Percentiles rank a stretch among this genome's conserved stretches.
Evolutionary conservation across 1,140 invertebrate genomes (phyloP).

Genomic region (Onthophagus taurus): DNA sequence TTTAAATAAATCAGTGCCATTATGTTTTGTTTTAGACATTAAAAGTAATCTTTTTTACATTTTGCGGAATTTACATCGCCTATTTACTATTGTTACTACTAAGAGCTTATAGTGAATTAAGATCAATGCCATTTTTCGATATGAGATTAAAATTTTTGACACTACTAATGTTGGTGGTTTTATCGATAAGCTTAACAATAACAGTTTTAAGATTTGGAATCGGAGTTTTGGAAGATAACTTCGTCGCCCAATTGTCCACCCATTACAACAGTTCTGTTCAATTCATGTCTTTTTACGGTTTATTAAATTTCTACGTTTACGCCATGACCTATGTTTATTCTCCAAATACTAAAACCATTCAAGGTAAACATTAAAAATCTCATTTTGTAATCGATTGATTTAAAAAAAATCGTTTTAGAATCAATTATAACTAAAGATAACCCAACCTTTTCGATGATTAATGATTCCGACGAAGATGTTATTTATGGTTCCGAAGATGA

Average conservation of each 20-base stretch:
- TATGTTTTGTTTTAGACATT: too few relatives aligned
- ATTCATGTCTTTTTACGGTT: slow-evolving; percentile 92
- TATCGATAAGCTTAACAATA: slow-evolving; percentile 67
- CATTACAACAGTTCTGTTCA: slow-evolving; percentile 85
- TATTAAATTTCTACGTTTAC: slow-evolving; percentile 90
- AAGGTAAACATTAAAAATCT: slow-evolving; percentile 71
- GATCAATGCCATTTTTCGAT: too few relatives aligned
- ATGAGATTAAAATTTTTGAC: slow-evolving; percentile 86
- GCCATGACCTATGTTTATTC: slow-evolving; percentile 93
- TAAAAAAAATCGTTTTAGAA: slow-evolving; percentile 49
- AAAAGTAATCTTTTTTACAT: too few relatives aligned
- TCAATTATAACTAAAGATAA: slow-evolving; percentile 90
- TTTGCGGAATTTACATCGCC: too few relatives aligned
- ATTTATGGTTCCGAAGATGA: slow-evolving; percentile 91
- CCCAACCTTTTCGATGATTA: slow-evolving; percentile 95
- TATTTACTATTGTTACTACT: too few relatives aligned
- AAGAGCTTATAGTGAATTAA: too few relatives aligned
- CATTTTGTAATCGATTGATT: too few relatives aligned
- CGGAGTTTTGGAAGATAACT: slow-evolving; percentile 85
- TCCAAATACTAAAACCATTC: slow-evolving; percentile 60
- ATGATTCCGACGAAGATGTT: slow-evolving; percentile 95
- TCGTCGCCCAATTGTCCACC: slow-evolving; percentile 76
- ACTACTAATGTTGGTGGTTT: slow-evolving; percentile 72
- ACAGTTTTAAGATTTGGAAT: slow-evolving; percentile 78
- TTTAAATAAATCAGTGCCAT: too few relatives aligned